phyloP scores from a whole-genome alignment of 2,888 invertebrate genomes.

The Stratiomys singularior region DNA sequence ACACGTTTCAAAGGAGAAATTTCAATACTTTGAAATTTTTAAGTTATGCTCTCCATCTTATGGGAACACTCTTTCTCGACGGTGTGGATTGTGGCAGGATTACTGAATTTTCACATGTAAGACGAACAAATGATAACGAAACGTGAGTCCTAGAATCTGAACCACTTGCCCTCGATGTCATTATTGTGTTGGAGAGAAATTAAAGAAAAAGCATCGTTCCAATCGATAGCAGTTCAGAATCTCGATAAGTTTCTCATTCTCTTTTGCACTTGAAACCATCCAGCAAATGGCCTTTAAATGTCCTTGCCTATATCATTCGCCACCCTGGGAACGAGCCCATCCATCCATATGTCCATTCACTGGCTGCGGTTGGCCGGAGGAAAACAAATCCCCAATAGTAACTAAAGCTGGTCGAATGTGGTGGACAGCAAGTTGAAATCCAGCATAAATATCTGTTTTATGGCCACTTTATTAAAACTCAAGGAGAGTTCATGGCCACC shows the following conservation, averaged over 20 bases:
- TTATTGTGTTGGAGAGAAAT: not conserved
- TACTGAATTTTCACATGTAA: too few relatives aligned
- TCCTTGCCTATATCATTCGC: slow-evolving; percentile 20
- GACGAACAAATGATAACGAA: not conserved
- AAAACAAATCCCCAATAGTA: too few relatives aligned
- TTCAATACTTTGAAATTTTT: too few relatives aligned
- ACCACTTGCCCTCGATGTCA: not conserved
- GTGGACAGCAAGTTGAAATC: not conserved
- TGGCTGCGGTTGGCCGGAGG: too few relatives aligned
- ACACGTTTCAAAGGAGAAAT: too few relatives aligned
- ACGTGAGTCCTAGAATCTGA: slow-evolving; percentile 18
- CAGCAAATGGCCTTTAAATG: slow-evolving; percentile 36
- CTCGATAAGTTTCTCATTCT: not conserved
- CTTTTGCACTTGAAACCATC: slow-evolving; percentile 8
- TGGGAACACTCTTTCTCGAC: too few relatives aligned
- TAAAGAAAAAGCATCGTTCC: not conserved
- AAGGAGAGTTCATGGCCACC: slow-evolving; percentile 20
- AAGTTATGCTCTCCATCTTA: too few relatives aligned
- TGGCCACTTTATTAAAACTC: slow-evolving; percentile 32
- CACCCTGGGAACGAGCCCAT: not conserved
- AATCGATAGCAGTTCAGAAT: not conserved
- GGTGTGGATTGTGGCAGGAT: too few relatives aligned
- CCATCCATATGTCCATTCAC: too few relatives aligned
- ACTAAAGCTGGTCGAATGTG: too few relatives aligned
- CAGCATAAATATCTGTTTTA: slow-evolving; percentile 31